Evolutionary conservation across 35 echinoderm and acorn worm species (phyloP).

Genomic region (Lytechinus pictus): DNA sequence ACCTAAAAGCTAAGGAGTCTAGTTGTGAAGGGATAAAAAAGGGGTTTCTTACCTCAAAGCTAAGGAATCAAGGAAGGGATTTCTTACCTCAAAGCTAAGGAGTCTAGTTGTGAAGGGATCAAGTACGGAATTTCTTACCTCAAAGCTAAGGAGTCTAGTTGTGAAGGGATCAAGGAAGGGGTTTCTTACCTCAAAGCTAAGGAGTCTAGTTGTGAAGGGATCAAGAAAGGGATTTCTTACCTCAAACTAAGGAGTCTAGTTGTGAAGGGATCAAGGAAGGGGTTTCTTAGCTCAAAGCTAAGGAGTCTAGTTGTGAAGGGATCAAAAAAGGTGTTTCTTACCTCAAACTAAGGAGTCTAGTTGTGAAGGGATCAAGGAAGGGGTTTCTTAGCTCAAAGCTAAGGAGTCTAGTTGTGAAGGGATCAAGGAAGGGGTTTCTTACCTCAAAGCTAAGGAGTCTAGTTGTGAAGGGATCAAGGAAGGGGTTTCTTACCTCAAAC

Average conservation of each 20-base stretch:
- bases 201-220: conserved; percentile 84
- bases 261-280: not conserved
- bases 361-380: no score
- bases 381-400: no score
- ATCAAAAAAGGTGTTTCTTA: no score
- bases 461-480: conserved; percentile 93
- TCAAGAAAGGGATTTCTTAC: not conserved
- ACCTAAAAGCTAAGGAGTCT: no score
- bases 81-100: conserved; percentile 94
- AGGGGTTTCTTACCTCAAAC: no score
- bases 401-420: not conserved
- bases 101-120: conserved; percentile 91
- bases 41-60: no score
- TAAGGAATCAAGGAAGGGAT: not conserved
- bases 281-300: conserved; percentile 89
- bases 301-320: conserved; percentile 88
- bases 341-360: no score
- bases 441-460: conserved; percentile 98
- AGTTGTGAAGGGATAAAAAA: not conserved
- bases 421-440: not conserved
- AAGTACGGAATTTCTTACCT: no score
- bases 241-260: not conserved
- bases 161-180: not conserved
- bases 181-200: conserved; percentile 92
- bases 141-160: not conserved